Base-by-base conservation (phyloP, 2,113 vertebrate species). In the Delphinus delphis region DNA sequence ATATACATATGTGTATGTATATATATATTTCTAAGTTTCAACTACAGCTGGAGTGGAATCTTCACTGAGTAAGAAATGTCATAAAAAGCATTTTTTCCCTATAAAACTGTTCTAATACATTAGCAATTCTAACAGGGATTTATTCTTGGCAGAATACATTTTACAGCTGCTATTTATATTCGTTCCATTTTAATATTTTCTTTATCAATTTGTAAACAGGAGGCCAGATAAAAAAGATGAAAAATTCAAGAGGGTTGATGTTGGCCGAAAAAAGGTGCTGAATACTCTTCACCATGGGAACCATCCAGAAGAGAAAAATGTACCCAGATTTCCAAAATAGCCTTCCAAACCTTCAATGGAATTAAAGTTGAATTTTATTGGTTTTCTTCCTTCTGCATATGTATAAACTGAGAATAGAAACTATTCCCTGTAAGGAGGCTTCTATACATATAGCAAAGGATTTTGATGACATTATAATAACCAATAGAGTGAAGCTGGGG, bases 161-260 rank as follows among this genome's bases (percentile, higher is more conserved):
- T 68, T 93, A 71, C 50, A 88, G 76, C 44, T 96, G 79, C 83
- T 97, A 93, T 93, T 96, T 58, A 83, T 88, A 96, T 95, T 85
- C 62, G 96, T 96, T 90, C 60, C 86, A 88, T 94, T 98, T 96
- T 97, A 96, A 93, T 97, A 87, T 96, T 95, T 97, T 90, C 89
- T 93, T 92, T 84, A 90, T 88, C 93, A 96, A 93, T 96, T 96
- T 97, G 62, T 97, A 98, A 96, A 97, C 26, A 96, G 70, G 70
- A 96, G 81, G 38, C 28, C 60, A 96, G 68, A 97, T 67, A 36
- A 96, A 94, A 94, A 80, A 76, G 63, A 84, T 44, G 60, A 96
- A 93, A 94, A 93, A 71, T 58, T 96, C 70, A 92, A 88, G 79
- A 92, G 33, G 63, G 21, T 83, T 92, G 65, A 92, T 70, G 33